Conservation (phyloP, 2,888 invertebrate genomes). For the Teleiodes luculella region DNA sequence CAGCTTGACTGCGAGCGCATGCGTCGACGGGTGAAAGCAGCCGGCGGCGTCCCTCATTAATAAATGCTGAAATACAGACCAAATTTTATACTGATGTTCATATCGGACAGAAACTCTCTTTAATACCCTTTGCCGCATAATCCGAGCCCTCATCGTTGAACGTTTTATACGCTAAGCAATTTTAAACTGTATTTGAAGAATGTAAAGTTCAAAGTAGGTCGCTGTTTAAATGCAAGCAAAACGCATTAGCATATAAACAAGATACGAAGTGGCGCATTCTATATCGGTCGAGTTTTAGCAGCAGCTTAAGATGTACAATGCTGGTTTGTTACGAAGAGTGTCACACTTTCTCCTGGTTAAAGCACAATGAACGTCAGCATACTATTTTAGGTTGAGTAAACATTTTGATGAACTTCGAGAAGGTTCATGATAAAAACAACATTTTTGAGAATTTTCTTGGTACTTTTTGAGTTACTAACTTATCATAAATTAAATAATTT, state of each 20-base stretch:
- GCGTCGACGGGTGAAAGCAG: background rate
- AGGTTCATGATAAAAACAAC: conserved; percentile 1
- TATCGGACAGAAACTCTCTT: conserved; percentile 8
- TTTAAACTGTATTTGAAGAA: background rate
- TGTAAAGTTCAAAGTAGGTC: background rate
- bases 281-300: background rate
- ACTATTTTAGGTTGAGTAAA: conserved; percentile 19
- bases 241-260: conserved; percentile 63
- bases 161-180: background rate
- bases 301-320: background rate
- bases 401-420: conserved; percentile 34
- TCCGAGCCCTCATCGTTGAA: background rate
- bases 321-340: background rate
- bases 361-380: background rate
- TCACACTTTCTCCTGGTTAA: background rate
- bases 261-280: conserved; percentile 30
- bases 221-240: conserved; percentile 31
- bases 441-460: too few relatives aligned
- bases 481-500: too few relatives aligned
- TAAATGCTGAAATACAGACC: too few relatives aligned
- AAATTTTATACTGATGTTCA: background rate
- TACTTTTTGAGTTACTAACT: too few relatives aligned
- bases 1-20: background rate
- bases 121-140: background rate
- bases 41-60: too few relatives aligned